Conservation (phyloP, 1,140 invertebrate genomes). For the Drosophila kurseongensis region DNA sequence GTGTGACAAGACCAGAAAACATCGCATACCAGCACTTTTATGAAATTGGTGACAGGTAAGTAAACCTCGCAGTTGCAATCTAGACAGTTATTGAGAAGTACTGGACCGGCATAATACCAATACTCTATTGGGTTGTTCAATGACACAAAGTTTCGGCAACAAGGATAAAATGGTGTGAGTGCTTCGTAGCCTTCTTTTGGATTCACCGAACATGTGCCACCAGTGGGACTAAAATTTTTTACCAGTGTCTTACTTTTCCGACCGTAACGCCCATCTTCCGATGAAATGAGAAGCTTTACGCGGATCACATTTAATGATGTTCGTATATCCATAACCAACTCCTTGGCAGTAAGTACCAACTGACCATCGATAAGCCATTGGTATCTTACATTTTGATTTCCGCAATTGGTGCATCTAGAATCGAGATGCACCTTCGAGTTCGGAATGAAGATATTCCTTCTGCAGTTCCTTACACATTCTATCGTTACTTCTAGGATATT, state of each 20-base stretch:
- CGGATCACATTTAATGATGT: neutral
- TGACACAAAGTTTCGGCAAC: constrained; percentile 23
- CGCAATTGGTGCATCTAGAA: constrained; percentile 31
- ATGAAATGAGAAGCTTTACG: neutral
- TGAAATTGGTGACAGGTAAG: constrained; percentile 12
- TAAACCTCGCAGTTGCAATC: constrained; percentile 19
- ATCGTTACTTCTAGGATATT: constrained; percentile 26
- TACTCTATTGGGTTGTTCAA: constrained; percentile 20
- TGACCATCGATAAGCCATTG: constrained; percentile 32
- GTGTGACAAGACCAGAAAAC: constrained; percentile 7
- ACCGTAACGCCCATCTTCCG: constrained; percentile 17
- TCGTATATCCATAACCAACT: constrained; percentile 5
- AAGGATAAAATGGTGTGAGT: constrained; percentile 28
- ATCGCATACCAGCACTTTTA: constrained; percentile 48
- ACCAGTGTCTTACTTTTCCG: neutral
- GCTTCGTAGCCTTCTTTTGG: constrained; percentile 31
- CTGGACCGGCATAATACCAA: constrained; percentile 29
- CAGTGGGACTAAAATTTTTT: neutral
- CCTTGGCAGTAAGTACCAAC: neutral
- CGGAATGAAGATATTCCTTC: neutral
- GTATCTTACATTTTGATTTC: neutral
- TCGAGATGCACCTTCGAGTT: constrained; percentile 13
- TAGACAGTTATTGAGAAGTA: constrained; percentile 28
- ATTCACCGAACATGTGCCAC: constrained; percentile 13
- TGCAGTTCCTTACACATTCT: constrained; percentile 35